phyloP scores from a whole-genome alignment of 2,113 vertebrate genomes.

The Phodopus roborovskii region DNA sequence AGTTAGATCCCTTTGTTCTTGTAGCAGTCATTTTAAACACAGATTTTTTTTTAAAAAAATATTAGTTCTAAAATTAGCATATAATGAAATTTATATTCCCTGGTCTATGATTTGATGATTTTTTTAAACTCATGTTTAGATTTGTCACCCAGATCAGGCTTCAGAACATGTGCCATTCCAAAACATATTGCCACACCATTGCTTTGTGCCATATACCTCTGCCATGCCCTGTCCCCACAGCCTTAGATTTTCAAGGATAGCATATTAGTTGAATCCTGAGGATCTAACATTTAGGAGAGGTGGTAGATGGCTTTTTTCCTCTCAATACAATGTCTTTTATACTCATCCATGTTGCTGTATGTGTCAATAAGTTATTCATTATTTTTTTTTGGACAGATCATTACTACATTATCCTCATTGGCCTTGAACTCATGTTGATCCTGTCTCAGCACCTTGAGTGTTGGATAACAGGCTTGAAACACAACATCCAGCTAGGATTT shows the following conservation, averaged over 20 bases:
- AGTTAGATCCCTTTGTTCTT: background rate
- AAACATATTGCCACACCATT: background rate
- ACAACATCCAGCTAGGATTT: background rate
- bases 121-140: background rate
- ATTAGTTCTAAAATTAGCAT: background rate
- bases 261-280: background rate
- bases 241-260: background rate
- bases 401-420: background rate
- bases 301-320: background rate
- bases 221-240: background rate
- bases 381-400: background rate
- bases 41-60: background rate
- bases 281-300: background rate
- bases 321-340: background rate
- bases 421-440: background rate
- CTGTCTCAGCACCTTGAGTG: background rate
- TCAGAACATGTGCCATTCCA: background rate
- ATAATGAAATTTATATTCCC: background rate
- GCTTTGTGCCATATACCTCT: background rate
- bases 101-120: background rate
- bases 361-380: background rate
- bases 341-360: background rate
- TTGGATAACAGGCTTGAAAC: background rate
- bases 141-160: background rate
- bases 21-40: background rate